These are phyloP conservation scores for Oriolus oriolus DNA, from an alignment of 2,113 vertebrate genomes.

Conservation along the genomic window DNA sequence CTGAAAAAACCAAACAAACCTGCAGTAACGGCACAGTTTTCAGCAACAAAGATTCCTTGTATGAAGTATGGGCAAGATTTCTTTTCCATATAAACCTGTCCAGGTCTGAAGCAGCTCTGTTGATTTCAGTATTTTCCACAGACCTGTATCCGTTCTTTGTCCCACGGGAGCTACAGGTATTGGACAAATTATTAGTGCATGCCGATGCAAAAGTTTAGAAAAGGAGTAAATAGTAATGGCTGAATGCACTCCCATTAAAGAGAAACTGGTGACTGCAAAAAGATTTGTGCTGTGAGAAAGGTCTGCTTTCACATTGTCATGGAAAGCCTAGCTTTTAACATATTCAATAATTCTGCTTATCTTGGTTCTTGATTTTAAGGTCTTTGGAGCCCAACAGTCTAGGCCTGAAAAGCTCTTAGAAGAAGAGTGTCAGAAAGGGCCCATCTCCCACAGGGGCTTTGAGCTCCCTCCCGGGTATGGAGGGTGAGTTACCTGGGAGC, in stretches of 20 bases:
- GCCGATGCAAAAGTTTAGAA: neutral
- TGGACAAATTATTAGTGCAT: neutral
- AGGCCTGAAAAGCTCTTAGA: neutral
- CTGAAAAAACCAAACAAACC: neutral
- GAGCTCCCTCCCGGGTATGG: rapidly evolving
- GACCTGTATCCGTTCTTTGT: neutral
- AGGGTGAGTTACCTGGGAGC: neutral
- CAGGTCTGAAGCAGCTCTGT: neutral
- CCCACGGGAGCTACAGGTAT: neutral
- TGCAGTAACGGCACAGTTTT: neutral
- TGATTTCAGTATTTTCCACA: neutral
- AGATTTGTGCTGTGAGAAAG: neutral
- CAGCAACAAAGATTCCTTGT: constrained; percentile 4
- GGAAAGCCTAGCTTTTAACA: neutral
- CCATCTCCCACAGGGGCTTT: neutral
- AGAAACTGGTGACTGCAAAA: neutral
- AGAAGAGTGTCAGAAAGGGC: neutral
- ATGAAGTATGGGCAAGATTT: neutral
- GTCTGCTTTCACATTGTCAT: neutral
- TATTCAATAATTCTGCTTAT: neutral
- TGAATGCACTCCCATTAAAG: neutral
- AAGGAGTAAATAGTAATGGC: neutral
- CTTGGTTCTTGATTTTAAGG: neutral
- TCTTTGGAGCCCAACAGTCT: neutral
- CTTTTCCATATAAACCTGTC: neutral